phyloP scores from a whole-genome alignment of 2,113 vertebrate genomes.

The Agapornis roseicollis region DNA sequence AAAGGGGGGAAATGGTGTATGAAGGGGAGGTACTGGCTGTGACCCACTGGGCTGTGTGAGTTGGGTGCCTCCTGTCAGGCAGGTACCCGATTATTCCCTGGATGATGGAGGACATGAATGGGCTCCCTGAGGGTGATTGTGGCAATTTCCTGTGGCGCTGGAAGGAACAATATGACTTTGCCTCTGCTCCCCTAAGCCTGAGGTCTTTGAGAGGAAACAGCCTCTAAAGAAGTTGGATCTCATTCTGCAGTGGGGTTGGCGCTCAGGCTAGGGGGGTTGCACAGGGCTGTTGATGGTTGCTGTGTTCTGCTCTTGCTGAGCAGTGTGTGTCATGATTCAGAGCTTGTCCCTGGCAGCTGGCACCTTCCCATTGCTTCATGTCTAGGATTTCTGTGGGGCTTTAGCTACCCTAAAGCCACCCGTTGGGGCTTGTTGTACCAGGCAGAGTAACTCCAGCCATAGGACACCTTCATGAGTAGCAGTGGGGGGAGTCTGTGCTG shows the following conservation, averaged over 20 bases:
- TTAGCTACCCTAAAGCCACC: background rate
- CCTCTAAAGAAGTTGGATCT: background rate
- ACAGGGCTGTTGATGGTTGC: background rate
- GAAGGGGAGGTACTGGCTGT: background rate
- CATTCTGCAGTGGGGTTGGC: background rate
- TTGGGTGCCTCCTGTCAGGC: background rate
- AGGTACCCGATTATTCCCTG: background rate
- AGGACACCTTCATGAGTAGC: background rate
- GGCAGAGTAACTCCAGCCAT: background rate
- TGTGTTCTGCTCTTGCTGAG: background rate
- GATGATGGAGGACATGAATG: background rate
- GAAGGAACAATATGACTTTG: background rate
- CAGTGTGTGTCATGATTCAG: background rate
- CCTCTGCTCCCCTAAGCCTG: background rate
- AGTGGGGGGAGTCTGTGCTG: background rate
- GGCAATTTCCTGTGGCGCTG: background rate
- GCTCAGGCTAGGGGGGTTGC: background rate
- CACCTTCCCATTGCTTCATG: background rate
- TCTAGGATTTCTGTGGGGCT: background rate
- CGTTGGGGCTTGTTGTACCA: fast-evolving
- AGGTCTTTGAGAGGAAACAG: background rate
- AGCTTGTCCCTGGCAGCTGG: background rate
- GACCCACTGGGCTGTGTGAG: background rate
- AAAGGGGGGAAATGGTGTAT: background rate
- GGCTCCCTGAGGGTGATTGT: background rate